Base-by-base conservation (phyloP, 2,888 invertebrate genomes). In the Nymphalis c-album region DNA sequence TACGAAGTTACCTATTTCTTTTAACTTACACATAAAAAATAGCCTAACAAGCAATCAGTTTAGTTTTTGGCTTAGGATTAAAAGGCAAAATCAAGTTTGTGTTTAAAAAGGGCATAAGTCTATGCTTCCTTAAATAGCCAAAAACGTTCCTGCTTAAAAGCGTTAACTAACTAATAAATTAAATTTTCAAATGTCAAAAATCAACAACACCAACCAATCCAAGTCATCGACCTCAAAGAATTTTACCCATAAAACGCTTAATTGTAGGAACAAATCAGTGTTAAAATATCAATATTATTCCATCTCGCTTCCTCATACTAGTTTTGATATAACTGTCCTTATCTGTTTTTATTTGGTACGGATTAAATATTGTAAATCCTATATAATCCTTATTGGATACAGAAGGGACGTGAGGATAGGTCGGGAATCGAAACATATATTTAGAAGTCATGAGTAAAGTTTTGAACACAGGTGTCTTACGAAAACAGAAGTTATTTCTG, bases 331-430 rank as follows among this genome's bases (percentile, higher is more conserved):
- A 26, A 5, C 50, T 16, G 16, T 50, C 40, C 60, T 61, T 61
- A 7, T 62, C 61, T 40, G 17, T 31, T 22, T 62, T 40, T 40
- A 62, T 62, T 50, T 51, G 51, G 48, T 26, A 45, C 13, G 35
- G 47, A 26, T 59, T 66, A 59, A 66, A 65, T 40, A 22, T 65
- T 20, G 13, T 55, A 63, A 69, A 63, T 74, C 72, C 71, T 22
- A 18, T 50, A 50, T 72, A 73, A 73, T 69, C 74, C 76, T 72
- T 76, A 77, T 78, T 70, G 76, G 72, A 72, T 77, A 76, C 77
- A 74, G 70, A 62, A 60, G 68, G 65, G 66, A 64, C 53, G 68
- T 76, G 75, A 71, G 63, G 77, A 76, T 76, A 80, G 80, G 79
- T 80, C 77, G 71, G 76, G 77, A 68, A 69, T 74, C 26, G 16